phyloP scores from a whole-genome alignment of 2,113 vertebrate species.

The Peromyscus californicus region DNA sequence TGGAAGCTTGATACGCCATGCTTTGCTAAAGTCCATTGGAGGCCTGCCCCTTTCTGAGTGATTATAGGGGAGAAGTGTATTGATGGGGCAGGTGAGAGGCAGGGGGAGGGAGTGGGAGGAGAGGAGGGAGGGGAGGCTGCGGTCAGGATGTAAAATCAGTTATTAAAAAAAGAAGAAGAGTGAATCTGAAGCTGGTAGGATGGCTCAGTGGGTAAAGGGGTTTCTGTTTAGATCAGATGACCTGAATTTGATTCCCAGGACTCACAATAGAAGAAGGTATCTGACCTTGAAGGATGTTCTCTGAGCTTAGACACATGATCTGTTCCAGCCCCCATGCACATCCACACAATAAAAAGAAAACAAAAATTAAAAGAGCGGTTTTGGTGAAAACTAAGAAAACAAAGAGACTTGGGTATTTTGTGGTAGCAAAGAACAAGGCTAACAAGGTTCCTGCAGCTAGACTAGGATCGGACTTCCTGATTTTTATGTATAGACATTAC shows the following conservation, averaged over 20 bases:
- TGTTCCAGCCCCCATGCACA: not conserved
- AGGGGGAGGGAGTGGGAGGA: not conserved
- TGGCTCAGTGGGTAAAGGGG: not conserved
- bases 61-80: not conserved
- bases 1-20: not conserved
- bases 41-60: not conserved
- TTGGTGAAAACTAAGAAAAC: not conserved
- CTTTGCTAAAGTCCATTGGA: not conserved
- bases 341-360: not conserved
- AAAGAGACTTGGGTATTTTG: not conserved
- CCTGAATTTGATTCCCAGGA: not conserved
- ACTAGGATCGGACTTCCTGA: not conserved
- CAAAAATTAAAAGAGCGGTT: not conserved
- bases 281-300: not conserved
- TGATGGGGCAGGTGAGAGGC: not conserved
- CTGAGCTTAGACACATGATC: not conserved
- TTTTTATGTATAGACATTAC: conserved; percentile 7
- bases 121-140: not conserved
- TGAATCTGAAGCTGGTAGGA: not conserved
- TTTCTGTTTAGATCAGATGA: not conserved
- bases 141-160: not conserved
- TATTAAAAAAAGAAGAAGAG: not conserved
- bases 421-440: not conserved
- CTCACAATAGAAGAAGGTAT: not conserved
- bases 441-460: conserved; percentile 9